Conservation (phyloP, 2,888 invertebrate genomes). For the Xanthia togata region DNA sequence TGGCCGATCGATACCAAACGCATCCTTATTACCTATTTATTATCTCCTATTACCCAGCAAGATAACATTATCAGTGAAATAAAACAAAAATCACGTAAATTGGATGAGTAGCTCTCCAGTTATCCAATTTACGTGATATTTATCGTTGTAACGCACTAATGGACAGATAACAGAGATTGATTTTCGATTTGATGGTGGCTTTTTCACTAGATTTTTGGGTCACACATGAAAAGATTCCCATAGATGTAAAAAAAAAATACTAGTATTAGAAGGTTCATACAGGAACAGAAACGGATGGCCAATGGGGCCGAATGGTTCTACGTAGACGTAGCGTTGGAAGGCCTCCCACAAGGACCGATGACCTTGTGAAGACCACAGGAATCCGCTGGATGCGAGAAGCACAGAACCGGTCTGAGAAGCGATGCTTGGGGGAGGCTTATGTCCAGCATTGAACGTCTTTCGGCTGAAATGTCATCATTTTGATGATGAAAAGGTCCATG, state of each 20-base stretch:
- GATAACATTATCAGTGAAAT: slow-evolving; percentile 32
- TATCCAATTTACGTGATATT: neutral
- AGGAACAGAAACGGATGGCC: neutral
- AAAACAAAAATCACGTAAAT: slow-evolving; percentile 45
- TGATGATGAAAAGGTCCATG: neutral
- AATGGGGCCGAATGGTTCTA: neutral
- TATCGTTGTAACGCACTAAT: slow-evolving; percentile 14
- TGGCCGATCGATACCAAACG: no score
- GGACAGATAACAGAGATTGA: slow-evolving; percentile 23
- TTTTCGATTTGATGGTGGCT: neutral
- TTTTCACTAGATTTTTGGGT: neutral
- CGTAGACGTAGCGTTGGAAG: neutral
- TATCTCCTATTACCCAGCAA: neutral
- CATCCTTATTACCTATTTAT: neutral
- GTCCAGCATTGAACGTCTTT: no score
- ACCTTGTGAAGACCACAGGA: no score
- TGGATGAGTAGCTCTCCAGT: neutral
- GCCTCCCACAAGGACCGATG: neutral
- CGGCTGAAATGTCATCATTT: neutral
- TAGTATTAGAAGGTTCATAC: neutral
- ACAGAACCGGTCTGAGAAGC: no score
- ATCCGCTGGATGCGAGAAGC: no score
- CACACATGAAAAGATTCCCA: no score
- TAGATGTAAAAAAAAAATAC: neutral
- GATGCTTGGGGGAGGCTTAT: no score